Evolutionary conservation across 2,888 invertebrate species (phyloP), one percentile per base, ranked within the genome.

Genomic region (Clitarchus hookeri): DNA sequence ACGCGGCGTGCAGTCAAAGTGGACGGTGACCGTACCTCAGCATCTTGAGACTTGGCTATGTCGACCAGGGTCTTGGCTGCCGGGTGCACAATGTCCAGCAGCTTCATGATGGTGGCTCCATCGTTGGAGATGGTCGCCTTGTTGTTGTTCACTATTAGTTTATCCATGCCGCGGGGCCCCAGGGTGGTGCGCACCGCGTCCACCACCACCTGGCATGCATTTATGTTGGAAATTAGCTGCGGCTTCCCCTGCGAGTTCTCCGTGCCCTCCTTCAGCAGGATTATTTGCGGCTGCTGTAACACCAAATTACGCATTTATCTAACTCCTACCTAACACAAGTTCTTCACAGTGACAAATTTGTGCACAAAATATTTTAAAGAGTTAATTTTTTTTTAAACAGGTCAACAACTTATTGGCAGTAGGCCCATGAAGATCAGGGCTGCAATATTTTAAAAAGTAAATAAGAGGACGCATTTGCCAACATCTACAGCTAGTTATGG

Each of bases 131-230:
- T 99, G 4, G 98, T 98, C 0, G 98, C 96, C 91, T 97, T 98
- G 87, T 98, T 98, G 88, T 94, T 94, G 90, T 98, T 97, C 0
- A 99, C 98, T 87, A 99, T 98, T 85, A 99, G 93, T 91, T 99
- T 99, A 92, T 99, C 99, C 98, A 99, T 98, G 88, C 99, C 99
- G 48, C 99, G 95, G 11, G 99, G 99, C 83, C 99, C 99, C 80
- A 99, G 93, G 0, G 99, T 99, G 0, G 99, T 99, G 87, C 99
- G 95, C 88, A 99, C 98, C 78, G 98, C 97, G 93, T 99, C 99
- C 0, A 98, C 98, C 54, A 99, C 96, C 13, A 95, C 93, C 91
- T 98, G 97, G 91, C 99, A 99, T 36, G 99, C 99, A 94, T 97
- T 99, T 91, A 99, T 99, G 92, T 99, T 99, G 86, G 98, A 98